Evolutionary conservation across 2,113 vertebrate genomes (phyloP).

Genomic region (Solea solea): DNA sequence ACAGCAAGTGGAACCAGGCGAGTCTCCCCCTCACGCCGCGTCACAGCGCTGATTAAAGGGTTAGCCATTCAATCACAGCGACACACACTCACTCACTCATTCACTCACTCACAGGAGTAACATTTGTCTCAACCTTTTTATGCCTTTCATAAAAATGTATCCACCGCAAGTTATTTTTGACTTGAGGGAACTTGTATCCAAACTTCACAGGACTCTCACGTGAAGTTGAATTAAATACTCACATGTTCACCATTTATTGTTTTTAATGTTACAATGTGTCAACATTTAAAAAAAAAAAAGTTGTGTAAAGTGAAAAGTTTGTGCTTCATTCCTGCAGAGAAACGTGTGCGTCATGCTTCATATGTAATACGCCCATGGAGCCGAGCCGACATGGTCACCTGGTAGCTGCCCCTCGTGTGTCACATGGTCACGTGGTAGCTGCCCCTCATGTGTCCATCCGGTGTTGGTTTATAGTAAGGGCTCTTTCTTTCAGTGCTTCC

Average conservation of each 20-base stretch:
- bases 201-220: not conserved
- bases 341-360: not conserved
- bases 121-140: constrained; percentile 13
- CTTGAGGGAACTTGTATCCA: not conserved
- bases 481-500: not conserved
- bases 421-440: not conserved
- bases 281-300: no score
- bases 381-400: no score
- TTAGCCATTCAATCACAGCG: constrained; percentile 63
- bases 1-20: constrained; percentile 76
- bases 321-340: not conserved
- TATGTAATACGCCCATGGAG: no score
- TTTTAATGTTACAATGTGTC: no score
- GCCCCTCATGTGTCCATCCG: not conserved
- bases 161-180: constrained; percentile 7
- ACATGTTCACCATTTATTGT: constrained; percentile 12
- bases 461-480: not conserved
- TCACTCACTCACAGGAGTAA: not conserved
- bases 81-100: constrained; percentile 1
- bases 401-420: constrained; percentile 13
- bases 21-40: constrained; percentile 66
- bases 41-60: constrained; percentile 73
- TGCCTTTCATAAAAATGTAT: constrained; percentile 23
- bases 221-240: no score
- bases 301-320: constrained; percentile 9